Evolutionary conservation across 2,888 invertebrate genomes (phyloP).

Genomic region (Caradrina kadenii): DNA sequence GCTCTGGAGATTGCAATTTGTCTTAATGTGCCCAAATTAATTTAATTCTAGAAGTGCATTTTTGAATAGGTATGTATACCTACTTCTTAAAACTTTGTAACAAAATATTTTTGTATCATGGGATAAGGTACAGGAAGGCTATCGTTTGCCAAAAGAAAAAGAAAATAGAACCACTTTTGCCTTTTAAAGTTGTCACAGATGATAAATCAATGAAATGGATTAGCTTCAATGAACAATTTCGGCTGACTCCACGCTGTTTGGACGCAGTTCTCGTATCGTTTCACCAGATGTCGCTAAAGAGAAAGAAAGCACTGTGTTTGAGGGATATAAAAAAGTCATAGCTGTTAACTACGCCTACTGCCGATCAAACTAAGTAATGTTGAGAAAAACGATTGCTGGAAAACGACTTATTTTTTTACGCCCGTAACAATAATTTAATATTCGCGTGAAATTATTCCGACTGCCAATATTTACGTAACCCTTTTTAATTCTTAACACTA

Average conservation of each 20-base stretch:
- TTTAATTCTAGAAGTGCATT: constrained; percentile 1
- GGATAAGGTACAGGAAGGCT: neutral
- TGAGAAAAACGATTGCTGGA: no score
- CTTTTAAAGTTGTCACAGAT: constrained; percentile 7
- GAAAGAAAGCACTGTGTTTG: constrained; percentile 31
- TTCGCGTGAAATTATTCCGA: constrained; percentile 23
- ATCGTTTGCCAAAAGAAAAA: neutral
- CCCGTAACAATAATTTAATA: neutral
- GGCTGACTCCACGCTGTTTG: neutral
- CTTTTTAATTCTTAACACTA: constrained; percentile 40
- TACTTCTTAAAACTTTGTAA: neutral
- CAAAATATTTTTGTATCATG: no score
- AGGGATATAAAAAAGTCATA: no score
- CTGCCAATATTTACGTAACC: constrained; percentile 39
- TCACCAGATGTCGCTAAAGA: constrained; percentile 2
- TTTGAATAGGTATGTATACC: neutral
- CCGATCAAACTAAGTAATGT: no score
- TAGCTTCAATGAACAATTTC: constrained; percentile 12
- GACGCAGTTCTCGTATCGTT: neutral
- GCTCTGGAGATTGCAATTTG: constrained; percentile 25
- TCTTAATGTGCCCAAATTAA: constrained; percentile 13
- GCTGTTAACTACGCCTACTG: no score
- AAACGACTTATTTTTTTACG: no score
- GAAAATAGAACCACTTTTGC: neutral
- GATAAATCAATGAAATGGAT: constrained; percentile 12